These are phyloP conservation scores for Camptogramma bilineatum DNA, from an alignment of 2,888 invertebrate genomes.

Conservation along the genomic window DNA sequence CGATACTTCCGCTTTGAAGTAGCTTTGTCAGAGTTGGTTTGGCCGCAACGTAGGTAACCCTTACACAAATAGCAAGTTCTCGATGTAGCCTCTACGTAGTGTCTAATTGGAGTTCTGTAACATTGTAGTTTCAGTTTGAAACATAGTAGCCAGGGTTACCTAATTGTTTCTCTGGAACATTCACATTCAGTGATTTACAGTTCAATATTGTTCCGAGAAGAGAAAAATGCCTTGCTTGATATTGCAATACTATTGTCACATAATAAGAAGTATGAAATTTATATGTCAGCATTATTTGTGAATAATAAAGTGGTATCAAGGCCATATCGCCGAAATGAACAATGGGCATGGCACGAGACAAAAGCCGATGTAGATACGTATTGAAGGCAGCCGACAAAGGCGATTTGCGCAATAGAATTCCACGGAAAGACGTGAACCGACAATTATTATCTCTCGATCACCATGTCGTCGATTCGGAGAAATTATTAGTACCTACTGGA, in stretches of 20 bases:
- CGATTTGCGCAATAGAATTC: constrained; percentile 84
- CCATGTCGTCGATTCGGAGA: constrained; percentile 75
- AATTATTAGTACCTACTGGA: constrained; percentile 59
- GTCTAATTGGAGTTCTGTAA: constrained; percentile 29
- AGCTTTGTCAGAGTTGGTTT: constrained; percentile 2
- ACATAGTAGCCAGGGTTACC: constrained; percentile 16
- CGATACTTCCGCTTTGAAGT: not conserved
- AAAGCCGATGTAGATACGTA: constrained; percentile 72
- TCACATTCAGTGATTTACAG: constrained; percentile 11
- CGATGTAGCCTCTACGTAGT: constrained; percentile 21
- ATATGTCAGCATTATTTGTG: constrained; percentile 43
- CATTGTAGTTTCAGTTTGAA: constrained; percentile 26
- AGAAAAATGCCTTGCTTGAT: constrained; percentile 6
- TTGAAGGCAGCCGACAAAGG: constrained; percentile 81
- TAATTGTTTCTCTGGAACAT: constrained; percentile 5
- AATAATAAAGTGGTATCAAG: constrained; percentile 77
- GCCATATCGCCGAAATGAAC: constrained; percentile 74
- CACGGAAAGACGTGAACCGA: constrained; percentile 81
- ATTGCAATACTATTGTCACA: constrained; percentile 21
- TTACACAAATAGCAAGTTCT: constrained; percentile 24
- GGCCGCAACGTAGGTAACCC: constrained; percentile 6
- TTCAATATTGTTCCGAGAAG: constrained; percentile 11
- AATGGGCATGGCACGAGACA: constrained; percentile 82
- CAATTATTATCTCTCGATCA: constrained; percentile 82
- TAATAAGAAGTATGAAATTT: constrained; percentile 17